Conservation (phyloP, 2,797 vertebrate genomes). For the Anguilla anguilla region DNA sequence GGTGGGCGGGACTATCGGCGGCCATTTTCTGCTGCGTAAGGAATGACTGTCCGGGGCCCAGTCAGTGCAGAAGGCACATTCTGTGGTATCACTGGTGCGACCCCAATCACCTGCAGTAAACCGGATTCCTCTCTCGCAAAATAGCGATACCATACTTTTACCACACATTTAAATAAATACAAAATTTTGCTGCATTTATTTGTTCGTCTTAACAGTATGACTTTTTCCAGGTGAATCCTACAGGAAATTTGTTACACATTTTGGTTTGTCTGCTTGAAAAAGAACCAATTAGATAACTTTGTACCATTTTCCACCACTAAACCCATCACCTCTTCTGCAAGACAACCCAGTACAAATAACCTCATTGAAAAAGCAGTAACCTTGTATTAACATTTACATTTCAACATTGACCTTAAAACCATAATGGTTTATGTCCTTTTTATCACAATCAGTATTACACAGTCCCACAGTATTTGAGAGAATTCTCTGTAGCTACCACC, state of each 20-base stretch:
- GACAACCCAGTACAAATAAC: not conserved
- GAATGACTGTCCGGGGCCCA: constrained; percentile 71
- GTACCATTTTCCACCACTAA: not conserved
- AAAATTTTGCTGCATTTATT: not conserved
- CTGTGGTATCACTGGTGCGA: constrained; percentile 52
- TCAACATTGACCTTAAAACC: not conserved
- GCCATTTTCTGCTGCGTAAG: constrained; percentile 60
- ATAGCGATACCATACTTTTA: not conserved
- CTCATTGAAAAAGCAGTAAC: constrained; percentile 1
- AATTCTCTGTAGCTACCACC: constrained; percentile 21
- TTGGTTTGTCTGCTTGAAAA: not conserved
- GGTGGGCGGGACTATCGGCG: constrained; percentile 58
- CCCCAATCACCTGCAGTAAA: not conserved
- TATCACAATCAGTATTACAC: constrained; percentile 17
- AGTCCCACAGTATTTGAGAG: not conserved
- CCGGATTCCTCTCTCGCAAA: not conserved
- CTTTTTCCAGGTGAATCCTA: not conserved
- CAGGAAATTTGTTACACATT: not conserved
- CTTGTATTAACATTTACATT: constrained; percentile 13
- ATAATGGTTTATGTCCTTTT: constrained; percentile 23
- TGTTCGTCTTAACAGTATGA: not conserved
- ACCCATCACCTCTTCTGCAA: not conserved
- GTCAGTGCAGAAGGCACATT: constrained; percentile 80
- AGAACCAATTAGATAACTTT: not conserved
- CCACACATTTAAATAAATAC: not conserved